Evolutionary conservation across 2,888 invertebrate genomes (phyloP), one percentile per base, ranked within the genome.

Genomic region (Andrena hattorfiana): DNA sequence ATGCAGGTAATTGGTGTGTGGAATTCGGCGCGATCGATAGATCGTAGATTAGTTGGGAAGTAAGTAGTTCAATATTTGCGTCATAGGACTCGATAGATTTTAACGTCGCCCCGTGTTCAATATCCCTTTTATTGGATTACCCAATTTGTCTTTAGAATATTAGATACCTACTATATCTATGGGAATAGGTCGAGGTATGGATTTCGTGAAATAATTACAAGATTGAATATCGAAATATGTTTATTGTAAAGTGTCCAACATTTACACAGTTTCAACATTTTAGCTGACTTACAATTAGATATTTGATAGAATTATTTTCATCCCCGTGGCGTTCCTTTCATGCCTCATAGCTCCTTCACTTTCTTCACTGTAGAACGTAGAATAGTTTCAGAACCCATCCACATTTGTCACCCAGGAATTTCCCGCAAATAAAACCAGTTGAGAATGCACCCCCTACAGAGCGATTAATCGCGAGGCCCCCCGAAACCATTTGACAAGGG

Each of bases 21-120:
- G 70, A 77, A 73, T 84, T 80, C 73, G 28, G 60, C 49, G 48
- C 72, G 80, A 70, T 83, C 84, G 72, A 83, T 83, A 32, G 10
- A 7, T 30, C 59, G 8, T 13, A 28, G 49, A 68, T 69, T 26
- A 32, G 35, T 2, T 23, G 23, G 51, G 5, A 2, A 28, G 70
- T 79, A 64, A 63, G 70, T 76, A 70, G 64, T 70, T 76, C 56
- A 79, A 60, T 35, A 28, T n/a, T 32, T 60, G 30, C 30, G 54
- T 20, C 28, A 54, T n/a, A 32, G 16, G 10, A 8, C 26, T 63
- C 49, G 2, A 68, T 68, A 32, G 32, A 28, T 66, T 16, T 23
- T 54, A 54, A 30, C 32, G 28, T 26, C 16, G 49, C 3, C 26
- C 16, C 23, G 13, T 26, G 20, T 56, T 26, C 23, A 23, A 10